Conservation (phyloP, 1,140 invertebrate species). For the Palaemon carinicauda region DNA sequence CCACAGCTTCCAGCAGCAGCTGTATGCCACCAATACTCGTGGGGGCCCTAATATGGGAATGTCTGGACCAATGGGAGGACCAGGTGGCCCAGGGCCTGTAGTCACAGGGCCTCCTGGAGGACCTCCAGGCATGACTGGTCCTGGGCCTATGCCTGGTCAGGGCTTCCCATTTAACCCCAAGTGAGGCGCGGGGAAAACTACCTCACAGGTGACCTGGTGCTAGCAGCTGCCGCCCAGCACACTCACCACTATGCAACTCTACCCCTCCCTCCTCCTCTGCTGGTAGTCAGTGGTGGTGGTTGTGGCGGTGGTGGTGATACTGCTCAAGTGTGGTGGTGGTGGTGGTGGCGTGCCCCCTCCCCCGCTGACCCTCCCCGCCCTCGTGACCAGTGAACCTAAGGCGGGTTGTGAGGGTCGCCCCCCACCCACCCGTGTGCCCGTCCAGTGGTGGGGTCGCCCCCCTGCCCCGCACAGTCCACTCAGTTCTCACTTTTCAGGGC, state of each 20-base stretch:
- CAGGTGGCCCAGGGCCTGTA: constrained; percentile 49
- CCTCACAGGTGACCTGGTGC: constrained; percentile 58
- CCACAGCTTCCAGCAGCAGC: constrained; percentile 93
- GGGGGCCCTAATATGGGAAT: constrained; percentile 59
- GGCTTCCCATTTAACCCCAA: constrained; percentile 58
- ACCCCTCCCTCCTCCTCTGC: constrained; percentile 17
- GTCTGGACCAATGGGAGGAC: constrained; percentile 51
- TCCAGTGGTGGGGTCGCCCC: constrained; percentile 50
- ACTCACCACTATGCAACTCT: constrained; percentile 55
- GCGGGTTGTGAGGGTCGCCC: constrained; percentile 36
- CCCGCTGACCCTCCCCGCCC: constrained; percentile 23
- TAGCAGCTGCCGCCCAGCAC: constrained; percentile 54
- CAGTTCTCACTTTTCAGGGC: constrained; percentile 57
- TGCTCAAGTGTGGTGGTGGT: constrained; percentile 53
- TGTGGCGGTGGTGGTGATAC: constrained; percentile 49
- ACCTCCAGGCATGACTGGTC: constrained; percentile 48
- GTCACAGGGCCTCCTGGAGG: constrained; percentile 52
- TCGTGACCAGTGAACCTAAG: background rate
- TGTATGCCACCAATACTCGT: constrained; percentile 86
- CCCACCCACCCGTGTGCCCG: constrained; percentile 48
- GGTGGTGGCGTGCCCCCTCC: constrained; percentile 27
- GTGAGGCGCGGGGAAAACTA: constrained; percentile 52
- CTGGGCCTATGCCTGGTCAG: constrained; percentile 57
- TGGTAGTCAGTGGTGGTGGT: constrained; percentile 30
- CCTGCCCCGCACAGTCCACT: constrained; percentile 53